Evolutionary conservation across 2,113 vertebrate species (phyloP), one percentile per base, ranked within the genome.

Genomic region (Serinus canaria): DNA sequence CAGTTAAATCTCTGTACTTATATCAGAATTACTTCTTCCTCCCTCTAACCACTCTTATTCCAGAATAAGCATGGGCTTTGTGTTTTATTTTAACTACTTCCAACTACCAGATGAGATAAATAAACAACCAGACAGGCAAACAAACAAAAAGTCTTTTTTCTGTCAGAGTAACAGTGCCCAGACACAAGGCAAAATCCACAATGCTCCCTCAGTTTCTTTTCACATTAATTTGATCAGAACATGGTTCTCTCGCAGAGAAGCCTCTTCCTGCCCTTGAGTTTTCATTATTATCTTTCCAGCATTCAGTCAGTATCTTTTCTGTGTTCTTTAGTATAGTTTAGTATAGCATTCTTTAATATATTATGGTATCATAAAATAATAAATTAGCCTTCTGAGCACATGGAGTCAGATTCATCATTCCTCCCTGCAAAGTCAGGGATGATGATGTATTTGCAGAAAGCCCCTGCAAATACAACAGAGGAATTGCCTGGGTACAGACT

Each of bases 201-300:
- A 9, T 2, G 4, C 41, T 68, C 35, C 43, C 30, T 59, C 31
- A 16, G 44, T 20, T 84, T 67, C 55, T 74, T 55, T 39, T 22
- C 16, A 39, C 14, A 17, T 15, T 8, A 21, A n/a, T 39, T 47
- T 0, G 0, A 19, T 9, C 20, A 15, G 27, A 83, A 43, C 47
- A 8, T 0, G 2, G 18, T 9, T 72, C 8, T 33, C 23, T 43
- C 25, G 64, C 35, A 83, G 83, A 69, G 0, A 0, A 88, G 35
- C 5, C 16, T 46, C 43, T 73, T 53, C 33, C 28, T 62, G 64
- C 33, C 41, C 41, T 14, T 41, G 41, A 41, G 41, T 41, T 41
- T 41, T 41, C 39, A 39, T 39, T 39, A 39, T 39, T 39, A 39
- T 39, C 39, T 39, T 39, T 39, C 39, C 12, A 39, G 39, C 39